Base-by-base conservation (phyloP, 1,140 invertebrate species). In the Diabrotica undecimpunctata region DNA sequence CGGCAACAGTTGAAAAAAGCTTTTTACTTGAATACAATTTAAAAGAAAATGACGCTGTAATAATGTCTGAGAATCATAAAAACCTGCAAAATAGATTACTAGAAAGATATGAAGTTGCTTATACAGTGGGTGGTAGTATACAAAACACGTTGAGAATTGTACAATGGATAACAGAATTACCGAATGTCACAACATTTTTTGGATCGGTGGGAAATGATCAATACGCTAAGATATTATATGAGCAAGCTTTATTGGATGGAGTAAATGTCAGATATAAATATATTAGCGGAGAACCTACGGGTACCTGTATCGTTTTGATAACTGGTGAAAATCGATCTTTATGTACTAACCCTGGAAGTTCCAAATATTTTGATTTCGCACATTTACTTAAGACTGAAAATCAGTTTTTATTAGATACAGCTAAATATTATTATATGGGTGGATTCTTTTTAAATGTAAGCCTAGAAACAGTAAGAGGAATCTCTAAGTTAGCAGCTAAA, bases 361-460 rank as follows among this genome's bases (percentile, higher is more conserved):
- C 97, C 5, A 96, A 97, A 81, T 86, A 86, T 73, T 99, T 99
- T 79, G 95, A 92, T 3, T 85, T 87, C 8, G 89, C 92, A 60
- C 96, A 98, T 79, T 83, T 99, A 41, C 81, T 88, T 55, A 85
- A 86, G 54, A 79, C 86, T 0, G 87, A 90, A 70, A 95, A 96
- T 79, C 86, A 85, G 73, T 81, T 82, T 53, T 78, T 91, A 36
- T 86, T 99, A n/a, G 86, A 97, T 14, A 85, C 86, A 46, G 94
- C 95, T 0, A 79, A 90, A 68, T 95, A 86, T 78, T 92, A 89
- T 78, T 99, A 99, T 78, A 87, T 95, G 67, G 94, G 95, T 65
- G 94, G 96, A 64, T 99, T 97, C 82, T 98, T 98, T 77, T 81
- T 99, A 60, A 98, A 96, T 50, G 96, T 98, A 2, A 96, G 91